Conservation (phyloP, 1,140 invertebrate genomes). For the Drosophila busckii region DNA sequence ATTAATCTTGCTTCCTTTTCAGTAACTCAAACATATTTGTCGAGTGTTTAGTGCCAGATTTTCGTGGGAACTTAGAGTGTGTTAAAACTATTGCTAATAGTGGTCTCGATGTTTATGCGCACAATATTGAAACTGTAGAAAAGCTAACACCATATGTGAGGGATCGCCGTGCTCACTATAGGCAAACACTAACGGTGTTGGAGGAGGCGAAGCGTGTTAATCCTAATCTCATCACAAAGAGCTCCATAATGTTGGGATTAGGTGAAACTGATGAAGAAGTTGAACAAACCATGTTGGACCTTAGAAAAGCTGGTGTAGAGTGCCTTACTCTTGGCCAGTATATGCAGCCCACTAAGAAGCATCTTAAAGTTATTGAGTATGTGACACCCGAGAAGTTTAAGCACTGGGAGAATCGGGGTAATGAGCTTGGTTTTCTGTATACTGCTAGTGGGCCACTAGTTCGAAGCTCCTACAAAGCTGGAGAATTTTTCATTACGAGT, state of each 20-base stretch:
- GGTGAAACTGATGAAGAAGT: conserved; percentile 97
- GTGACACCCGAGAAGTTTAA: conserved; percentile 97
- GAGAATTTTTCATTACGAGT: conserved; percentile 93
- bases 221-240: conserved; percentile 94
- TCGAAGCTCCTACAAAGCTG: conserved; percentile 97
- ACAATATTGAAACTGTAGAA: conserved; percentile 98
- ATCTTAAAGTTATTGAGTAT: conserved; percentile 98
- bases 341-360: conserved; percentile 99
- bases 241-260: conserved; percentile 98
- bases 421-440: conserved; percentile 95
- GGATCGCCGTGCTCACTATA: conserved; percentile 90
- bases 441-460: conserved; percentile 98
- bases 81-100: conserved; percentile 89
- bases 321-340: conserved; percentile 99
- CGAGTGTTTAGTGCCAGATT: conserved; percentile 98
- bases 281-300: conserved; percentile 91
- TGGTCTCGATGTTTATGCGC: conserved; percentile 96
- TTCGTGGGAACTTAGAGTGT: conserved; percentile 89
- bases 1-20: conserved; percentile 38
- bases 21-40: conserved; percentile 93
- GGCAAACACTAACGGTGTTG: conserved; percentile 91
- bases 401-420: conserved; percentile 92
- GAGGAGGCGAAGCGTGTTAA: conserved; percentile 89
- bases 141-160: conserved; percentile 92
- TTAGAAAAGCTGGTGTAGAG: conserved; percentile 90